Percentiles rank a stretch among this genome's conserved stretches.
phyloP scores from a whole-genome alignment of 2,888 invertebrate species.

The Euspilapteryx auroguttella region DNA sequence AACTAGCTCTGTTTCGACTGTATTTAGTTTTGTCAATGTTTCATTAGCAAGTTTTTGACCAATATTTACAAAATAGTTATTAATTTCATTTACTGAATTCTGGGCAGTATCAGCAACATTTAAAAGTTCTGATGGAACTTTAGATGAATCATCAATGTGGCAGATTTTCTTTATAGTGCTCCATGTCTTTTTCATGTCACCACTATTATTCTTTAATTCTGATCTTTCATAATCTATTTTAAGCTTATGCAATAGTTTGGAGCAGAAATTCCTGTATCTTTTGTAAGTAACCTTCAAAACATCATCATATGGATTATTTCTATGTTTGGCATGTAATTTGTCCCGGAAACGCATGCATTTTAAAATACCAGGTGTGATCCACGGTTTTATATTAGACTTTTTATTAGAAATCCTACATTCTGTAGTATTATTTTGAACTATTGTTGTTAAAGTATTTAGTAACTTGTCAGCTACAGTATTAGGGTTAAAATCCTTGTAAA shows the following conservation, averaged over 20 bases:
- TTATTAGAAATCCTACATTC: not conserved
- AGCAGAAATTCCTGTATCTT: too few species aligned
- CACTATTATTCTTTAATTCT: too few species aligned
- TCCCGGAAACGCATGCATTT: not conserved
- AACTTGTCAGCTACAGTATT: not conserved
- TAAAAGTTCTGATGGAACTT: not conserved
- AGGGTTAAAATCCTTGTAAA: not conserved
- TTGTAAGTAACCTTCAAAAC: not conserved
- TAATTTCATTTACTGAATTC: not conserved
- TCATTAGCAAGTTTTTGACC: not conserved
- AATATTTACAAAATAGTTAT: too few species aligned
- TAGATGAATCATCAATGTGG: not conserved
- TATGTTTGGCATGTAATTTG: slow-evolving; percentile 1
- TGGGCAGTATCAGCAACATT: not conserved
- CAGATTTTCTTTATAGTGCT: not conserved
- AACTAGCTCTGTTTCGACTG: too few species aligned
- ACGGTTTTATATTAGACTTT: not conserved
- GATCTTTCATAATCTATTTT: not conserved
- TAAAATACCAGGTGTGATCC: slow-evolving; percentile 1
- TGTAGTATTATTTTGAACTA: not conserved
- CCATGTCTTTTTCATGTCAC: not conserved
- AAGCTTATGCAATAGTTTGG: not conserved
- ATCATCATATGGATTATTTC: not conserved
- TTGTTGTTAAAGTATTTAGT: not conserved
- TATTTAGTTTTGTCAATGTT: too few species aligned